A percentile compares a stretch with the other conserved stretches of the same genome.
Evolutionary conservation across 2,797 vertebrate species (phyloP).

Genomic region (Catamblyrhynchus diadema): DNA sequence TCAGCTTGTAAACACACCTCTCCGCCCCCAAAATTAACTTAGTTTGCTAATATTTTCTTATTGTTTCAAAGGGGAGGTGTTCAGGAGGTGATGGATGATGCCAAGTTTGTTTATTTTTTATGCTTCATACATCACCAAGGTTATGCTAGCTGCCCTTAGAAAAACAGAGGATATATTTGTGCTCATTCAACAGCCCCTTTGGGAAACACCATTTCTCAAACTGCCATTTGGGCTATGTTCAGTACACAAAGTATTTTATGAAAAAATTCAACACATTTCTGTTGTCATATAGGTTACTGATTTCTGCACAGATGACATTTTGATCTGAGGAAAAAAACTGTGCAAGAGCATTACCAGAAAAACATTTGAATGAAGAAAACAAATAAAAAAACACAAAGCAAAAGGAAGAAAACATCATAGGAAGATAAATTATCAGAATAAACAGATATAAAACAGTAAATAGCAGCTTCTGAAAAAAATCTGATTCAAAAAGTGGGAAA

Average conservation of each 20-base stretch:
- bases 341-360: background rate
- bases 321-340: background rate
- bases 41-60: background rate
- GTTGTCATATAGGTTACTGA: background rate
- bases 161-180: background rate
- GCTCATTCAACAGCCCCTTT: background rate
- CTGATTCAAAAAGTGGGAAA: background rate
- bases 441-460: background rate
- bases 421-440: background rate
- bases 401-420: background rate
- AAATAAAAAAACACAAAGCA: accelerated
- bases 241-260: background rate
- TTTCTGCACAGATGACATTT: background rate
- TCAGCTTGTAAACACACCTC: background rate
- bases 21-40: accelerated
- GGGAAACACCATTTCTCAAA: background rate
- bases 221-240: background rate
- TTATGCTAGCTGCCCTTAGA: background rate
- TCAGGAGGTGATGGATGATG: background rate
- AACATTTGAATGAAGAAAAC: background rate
- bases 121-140: background rate
- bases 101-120: background rate
- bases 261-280: background rate
- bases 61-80: background rate
- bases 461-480: background rate